Evolutionary conservation across 2,888 invertebrate genomes (phyloP).

Genomic region (Apotomis betuletana): DNA sequence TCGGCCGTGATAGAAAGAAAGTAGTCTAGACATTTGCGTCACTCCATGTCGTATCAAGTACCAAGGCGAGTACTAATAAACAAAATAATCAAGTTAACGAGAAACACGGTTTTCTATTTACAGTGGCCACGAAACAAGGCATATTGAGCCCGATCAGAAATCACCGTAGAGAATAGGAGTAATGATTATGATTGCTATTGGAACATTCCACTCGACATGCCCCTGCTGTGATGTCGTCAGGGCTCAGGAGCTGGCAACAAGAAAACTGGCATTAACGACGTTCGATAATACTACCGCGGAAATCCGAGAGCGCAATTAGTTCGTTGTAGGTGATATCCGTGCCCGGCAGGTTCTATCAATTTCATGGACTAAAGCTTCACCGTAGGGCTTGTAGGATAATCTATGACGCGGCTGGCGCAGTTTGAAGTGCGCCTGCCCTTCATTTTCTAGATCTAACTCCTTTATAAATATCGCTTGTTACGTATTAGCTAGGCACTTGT

Average conservation of each 20-base stretch:
- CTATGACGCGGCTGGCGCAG: too few relatives aligned
- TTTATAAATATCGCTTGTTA: too few relatives aligned
- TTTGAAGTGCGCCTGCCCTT: too few relatives aligned
- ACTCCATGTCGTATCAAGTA: constrained; percentile 11
- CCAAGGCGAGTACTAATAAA: constrained; percentile 17
- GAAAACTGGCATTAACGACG: neutral
- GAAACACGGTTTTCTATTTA: constrained; percentile 34
- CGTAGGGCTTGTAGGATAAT: too few relatives aligned
- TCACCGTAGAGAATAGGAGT: constrained; percentile 21
- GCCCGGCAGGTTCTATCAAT: too few relatives aligned
- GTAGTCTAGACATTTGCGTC: constrained; percentile 38
- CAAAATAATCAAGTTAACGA: constrained; percentile 37
- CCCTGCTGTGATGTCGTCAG: constrained; percentile 23
- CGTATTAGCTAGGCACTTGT: too few relatives aligned
- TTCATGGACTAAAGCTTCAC: too few relatives aligned
- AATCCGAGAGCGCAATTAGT: too few relatives aligned
- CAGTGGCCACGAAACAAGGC: constrained; percentile 18
- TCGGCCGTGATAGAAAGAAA: neutral
- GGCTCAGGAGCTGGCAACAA: neutral
- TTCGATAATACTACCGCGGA: too few relatives aligned
- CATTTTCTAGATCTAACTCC: too few relatives aligned
- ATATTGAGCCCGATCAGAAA: constrained; percentile 37
- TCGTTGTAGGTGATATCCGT: too few relatives aligned
- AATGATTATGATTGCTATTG: constrained; percentile 39
- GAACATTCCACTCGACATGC: constrained; percentile 12